These are phyloP conservation scores for Tenthredo distinguenda DNA, from an alignment of 2,888 invertebrate genomes.

Conservation along the genomic window DNA sequence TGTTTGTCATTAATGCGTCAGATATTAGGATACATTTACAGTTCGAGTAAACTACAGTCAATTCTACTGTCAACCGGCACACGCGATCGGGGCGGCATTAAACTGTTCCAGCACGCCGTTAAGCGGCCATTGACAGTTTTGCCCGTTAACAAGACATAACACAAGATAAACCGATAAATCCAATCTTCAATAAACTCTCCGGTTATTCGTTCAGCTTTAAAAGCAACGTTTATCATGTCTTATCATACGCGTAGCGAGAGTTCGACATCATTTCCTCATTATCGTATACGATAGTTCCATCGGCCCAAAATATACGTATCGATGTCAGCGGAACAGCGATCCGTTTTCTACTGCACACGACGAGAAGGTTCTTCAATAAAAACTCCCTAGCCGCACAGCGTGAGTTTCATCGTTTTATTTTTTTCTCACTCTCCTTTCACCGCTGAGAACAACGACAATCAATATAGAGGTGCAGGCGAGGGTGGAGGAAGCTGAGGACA, in stretches of 20 bases:
- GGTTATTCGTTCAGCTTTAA: conserved; percentile 26
- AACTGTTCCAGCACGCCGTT: conserved; percentile 27
- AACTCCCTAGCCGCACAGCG: background rate
- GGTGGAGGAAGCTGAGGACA: conserved; percentile 56
- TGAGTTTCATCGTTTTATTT: conserved; percentile 59
- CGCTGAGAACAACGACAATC: conserved; percentile 70
- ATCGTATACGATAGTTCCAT: background rate
- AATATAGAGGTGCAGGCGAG: conserved; percentile 64
- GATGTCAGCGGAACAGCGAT: background rate
- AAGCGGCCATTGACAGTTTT: conserved; percentile 44
- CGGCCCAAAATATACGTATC: background rate
- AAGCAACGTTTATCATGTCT: background rate
- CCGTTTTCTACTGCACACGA: background rate
- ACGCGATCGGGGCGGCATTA: conserved; percentile 25
- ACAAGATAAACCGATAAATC: conserved; percentile 43
- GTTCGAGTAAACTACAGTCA: background rate
- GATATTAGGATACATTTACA: conserved; percentile 1
- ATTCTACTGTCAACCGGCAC: conserved; percentile 16
- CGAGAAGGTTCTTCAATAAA: background rate
- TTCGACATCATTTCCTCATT: background rate
- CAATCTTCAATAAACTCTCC: conserved; percentile 28
- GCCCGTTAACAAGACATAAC: conserved; percentile 45
- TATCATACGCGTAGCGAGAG: background rate
- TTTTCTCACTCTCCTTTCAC: conserved; percentile 62
- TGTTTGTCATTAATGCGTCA: background rate